Base-by-base conservation (phyloP, 1,140 invertebrate genomes). In the Linepithema humile region DNA sequence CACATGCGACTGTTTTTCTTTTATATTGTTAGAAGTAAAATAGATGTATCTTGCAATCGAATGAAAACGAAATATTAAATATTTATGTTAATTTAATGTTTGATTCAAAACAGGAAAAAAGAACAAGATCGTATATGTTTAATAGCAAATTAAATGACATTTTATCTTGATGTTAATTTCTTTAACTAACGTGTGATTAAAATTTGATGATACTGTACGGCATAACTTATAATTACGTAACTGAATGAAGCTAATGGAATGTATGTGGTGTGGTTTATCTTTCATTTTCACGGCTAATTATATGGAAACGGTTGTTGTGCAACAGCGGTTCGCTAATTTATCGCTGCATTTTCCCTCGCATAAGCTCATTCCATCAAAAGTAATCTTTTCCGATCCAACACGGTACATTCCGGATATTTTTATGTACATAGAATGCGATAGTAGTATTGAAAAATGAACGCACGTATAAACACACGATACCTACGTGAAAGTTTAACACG, bases 241-340 rank as follows among this genome's bases (percentile, higher is more conserved):
- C 43, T 38, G 45, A 38, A 65, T 7, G 12, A 17, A 15, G 29
- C 12, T 78, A 67, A 69, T 69, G 50, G 64, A 80, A 69, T 53
- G 23, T 32, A 35, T 55, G 10, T 23, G 3, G 26, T 57, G 5
- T 29, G 48, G 20, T 80, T 69, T 43, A 70, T 43, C 23, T 55
- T 57, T 38, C 62, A 80, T 55, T 40, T 67, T 55, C 26, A 23
- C 12, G 6, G 26, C 38, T 80, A 57, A 80, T 80, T 69, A 55
- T 53, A 43, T 3, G 4, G 53, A 80, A 70, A 70, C 20, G 35
- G 1, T 23, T 1, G 32, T 78, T 78, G 26, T 43, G 35, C 35
- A 69, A 26, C 64, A 43, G 3, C n/a, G 12, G 35, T 80, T 70
- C 26, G 55, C 38, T 70, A 80, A 70, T 55, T 80, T 70, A 80